These are phyloP conservation scores for Enoplosus armatus DNA, from an alignment of 2,797 vertebrate genomes.

Conservation along the genomic window DNA sequence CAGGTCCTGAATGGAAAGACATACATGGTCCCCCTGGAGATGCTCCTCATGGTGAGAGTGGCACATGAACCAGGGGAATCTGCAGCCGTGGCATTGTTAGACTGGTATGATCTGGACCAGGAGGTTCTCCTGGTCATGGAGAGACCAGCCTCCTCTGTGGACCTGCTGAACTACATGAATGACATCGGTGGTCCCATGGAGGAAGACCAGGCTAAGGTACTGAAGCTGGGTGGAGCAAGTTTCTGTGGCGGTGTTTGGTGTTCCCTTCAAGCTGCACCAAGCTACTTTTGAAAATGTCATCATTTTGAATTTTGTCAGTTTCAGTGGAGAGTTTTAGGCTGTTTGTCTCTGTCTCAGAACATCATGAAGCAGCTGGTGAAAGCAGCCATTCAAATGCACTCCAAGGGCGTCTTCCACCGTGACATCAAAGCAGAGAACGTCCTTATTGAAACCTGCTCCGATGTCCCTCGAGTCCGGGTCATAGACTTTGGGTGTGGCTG, in stretches of 20 bases:
- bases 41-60: not conserved
- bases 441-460: not conserved
- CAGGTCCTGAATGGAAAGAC: not conserved
- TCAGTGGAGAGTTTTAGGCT: too few relatives aligned
- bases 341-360: constrained; percentile 8
- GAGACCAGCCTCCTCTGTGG: constrained; percentile 4
- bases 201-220: constrained; percentile 7
- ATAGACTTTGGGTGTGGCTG: constrained; percentile 26
- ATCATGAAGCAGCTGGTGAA: constrained; percentile 31
- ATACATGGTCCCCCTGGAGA: not conserved
- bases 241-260: not conserved
- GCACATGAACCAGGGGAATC: not conserved
- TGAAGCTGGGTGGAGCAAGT: not conserved
- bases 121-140: constrained; percentile 34
- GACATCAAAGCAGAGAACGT: constrained; percentile 24
- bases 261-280: not conserved
- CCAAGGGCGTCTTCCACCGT: constrained; percentile 8
- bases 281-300: too few relatives aligned
- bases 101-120: constrained; percentile 15
- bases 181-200: not conserved
- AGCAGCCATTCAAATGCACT: constrained; percentile 16
- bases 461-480: not conserved
- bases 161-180: not conserved
- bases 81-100: not conserved
- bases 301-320: too few relatives aligned